Evolutionary conservation across 2,113 vertebrate genomes (phyloP), one percentile per base, ranked within the genome.

Genomic region (Scomber japonicus): DNA sequence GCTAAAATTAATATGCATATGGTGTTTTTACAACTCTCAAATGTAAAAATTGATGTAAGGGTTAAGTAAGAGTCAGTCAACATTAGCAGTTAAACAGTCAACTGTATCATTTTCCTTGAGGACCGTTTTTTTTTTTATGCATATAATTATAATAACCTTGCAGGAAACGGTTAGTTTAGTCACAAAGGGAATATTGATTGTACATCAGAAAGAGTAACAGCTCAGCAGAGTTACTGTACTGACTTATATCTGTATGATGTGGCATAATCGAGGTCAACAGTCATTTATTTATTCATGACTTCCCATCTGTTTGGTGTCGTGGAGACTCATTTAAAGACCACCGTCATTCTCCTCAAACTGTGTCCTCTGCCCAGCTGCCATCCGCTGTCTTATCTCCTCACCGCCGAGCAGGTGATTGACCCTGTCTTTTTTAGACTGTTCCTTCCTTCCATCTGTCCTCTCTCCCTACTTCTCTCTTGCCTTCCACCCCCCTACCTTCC

Each of bases 271-370:
- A 75, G 73, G 74, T 74, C 62, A 86, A 63, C 71, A 71, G 16
- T 50, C 12, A 44, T 55, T 84, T 81, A 88, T 79, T 88, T 80
- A 80, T 89, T 83, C 80, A 82, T 60, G 80, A 68, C 69, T 80
- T 79, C 76, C 76, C 78, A 80, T 86, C 86, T 82, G 75, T 79
- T 69, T 76, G 51, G 44, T 53, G 73, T 48, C 54, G 46, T 63
- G 75, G 55, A 46, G 30, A 21, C 53, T 44, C 75, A 78, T 77
- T 84, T 81, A 13, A 71, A 35, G 61, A 70, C 3, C 8, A 27
- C 54, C 73, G 65, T 82, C 69, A 64, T 27, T 79, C 50, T 61
- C 15, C 71, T 3, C 56, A 57, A 71, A 71, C 72, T 57, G 54
- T 61, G 59, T 72, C 84, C 79, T 80, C 67, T 53, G 46, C 21